Percentiles rank a stretch among this genome's conserved stretches.
These are phyloP conservation scores for Pachyrhynchus sulphureomaculatus DNA, from an alignment of 1,140 invertebrate species.

Conservation along the genomic window DNA sequence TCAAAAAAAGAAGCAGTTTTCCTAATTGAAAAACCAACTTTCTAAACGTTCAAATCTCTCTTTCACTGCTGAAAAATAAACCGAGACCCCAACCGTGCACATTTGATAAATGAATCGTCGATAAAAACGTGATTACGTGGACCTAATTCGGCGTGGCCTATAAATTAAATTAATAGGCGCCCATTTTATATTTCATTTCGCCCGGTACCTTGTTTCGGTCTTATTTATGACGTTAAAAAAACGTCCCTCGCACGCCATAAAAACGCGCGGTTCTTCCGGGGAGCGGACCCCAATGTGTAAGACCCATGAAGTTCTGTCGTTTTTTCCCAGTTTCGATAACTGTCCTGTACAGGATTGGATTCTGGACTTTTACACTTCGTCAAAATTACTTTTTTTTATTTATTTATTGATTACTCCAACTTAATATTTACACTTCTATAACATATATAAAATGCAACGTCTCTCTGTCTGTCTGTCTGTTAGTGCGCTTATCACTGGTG, in stretches of 20 bases:
- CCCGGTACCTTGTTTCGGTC: conserved; percentile 43
- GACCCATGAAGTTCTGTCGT: conserved; percentile 13
- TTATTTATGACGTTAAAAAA: conserved; percentile 44
- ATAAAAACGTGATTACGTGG: conserved; percentile 36
- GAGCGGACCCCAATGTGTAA: conserved; percentile 12
- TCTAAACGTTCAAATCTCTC: not conserved
- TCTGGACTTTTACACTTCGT: too few species aligned
- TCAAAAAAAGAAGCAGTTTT: not conserved
- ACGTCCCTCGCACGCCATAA: conserved; percentile 33
- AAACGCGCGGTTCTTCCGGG: conserved; percentile 12
- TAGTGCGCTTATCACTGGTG: too few species aligned
- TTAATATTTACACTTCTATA: too few species aligned
- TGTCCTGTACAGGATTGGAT: not conserved
- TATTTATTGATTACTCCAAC: too few species aligned
- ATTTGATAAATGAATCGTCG: conserved; percentile 21
- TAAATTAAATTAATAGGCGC: conserved; percentile 45
- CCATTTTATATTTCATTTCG: conserved; percentile 46
- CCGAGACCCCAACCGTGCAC: not conserved
- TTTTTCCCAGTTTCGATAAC: not conserved
- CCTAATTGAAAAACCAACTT: not conserved
- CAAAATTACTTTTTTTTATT: too few species aligned
- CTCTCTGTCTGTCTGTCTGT: too few species aligned
- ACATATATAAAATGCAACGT: too few species aligned
- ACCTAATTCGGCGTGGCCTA: conserved; percentile 37
- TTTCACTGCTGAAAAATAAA: not conserved